Conservation (phyloP, 92 coral and sea anemone genomes). For the Bergia puertoricense region DNA sequence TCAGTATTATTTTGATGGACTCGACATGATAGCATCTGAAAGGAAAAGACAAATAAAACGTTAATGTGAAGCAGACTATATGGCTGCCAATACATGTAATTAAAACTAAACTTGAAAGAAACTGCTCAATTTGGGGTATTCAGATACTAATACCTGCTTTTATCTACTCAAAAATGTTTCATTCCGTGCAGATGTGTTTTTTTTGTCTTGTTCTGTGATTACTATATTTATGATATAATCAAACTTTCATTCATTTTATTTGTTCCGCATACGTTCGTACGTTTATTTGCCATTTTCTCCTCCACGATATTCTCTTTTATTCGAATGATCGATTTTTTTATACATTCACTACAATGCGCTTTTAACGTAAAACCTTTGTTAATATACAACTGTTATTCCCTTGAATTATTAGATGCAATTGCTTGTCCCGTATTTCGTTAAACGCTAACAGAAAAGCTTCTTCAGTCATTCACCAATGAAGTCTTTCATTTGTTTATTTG, state of each 20-base stretch:
- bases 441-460: no score
- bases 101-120: neutral
- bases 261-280: neutral
- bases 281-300: no score
- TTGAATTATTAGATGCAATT: no score
- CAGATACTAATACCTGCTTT: no score
- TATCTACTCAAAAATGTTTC: no score
- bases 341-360: no score
- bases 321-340: neutral
- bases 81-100: neutral
- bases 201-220: neutral
- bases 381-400: no score
- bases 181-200: neutral
- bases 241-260: neutral
- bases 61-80: neutral
- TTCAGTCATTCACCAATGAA: no score
- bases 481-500: neutral
- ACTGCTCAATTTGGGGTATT: neutral
- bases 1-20: constrained; percentile 75
- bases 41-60: neutral
- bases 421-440: no score
- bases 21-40: constrained; percentile 73
- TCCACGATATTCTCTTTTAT: neutral
- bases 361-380: no score
- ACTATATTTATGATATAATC: neutral